These are phyloP conservation scores for Sebastes paucispinis DNA, from an alignment of 2,797 vertebrate species.

Conservation along the genomic window DNA sequence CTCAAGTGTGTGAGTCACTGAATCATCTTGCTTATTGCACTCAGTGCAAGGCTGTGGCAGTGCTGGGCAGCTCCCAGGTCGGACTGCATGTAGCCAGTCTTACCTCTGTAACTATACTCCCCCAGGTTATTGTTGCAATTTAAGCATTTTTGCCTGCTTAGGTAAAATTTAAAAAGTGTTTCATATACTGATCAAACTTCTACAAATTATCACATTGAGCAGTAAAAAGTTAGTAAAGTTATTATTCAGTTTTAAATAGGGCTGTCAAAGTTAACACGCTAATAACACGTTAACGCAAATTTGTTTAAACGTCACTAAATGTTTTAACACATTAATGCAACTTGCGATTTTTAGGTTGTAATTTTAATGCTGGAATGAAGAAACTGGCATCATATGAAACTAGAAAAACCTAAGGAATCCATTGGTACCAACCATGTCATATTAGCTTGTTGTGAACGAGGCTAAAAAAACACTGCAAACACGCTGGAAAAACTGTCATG, in stretches of 20 bases:
- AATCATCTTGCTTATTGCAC: background rate
- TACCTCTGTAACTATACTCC: conserved; percentile 10
- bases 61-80: background rate
- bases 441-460: too few species aligned
- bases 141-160: background rate
- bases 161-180: background rate
- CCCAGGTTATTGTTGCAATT: conserved; percentile 19
- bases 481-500: too few species aligned
- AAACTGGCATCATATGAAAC: too few species aligned
- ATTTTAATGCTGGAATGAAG: too few species aligned
- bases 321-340: too few species aligned
- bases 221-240: background rate
- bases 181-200: background rate
- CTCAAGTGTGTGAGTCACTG: background rate
- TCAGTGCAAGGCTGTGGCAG: conserved; percentile 17
- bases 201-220: background rate
- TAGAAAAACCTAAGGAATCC: too few species aligned
- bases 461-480: too few species aligned
- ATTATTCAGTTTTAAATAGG: background rate
- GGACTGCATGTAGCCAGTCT: background rate
- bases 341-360: too few species aligned
- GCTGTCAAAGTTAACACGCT: too few species aligned
- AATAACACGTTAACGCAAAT: too few species aligned
- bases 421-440: too few species aligned
- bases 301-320: too few species aligned